Percentiles rank a stretch among this genome's conserved stretches.
phyloP scores from a whole-genome alignment of 2,888 invertebrate genomes.

The Opisthograptis luteolata region DNA sequence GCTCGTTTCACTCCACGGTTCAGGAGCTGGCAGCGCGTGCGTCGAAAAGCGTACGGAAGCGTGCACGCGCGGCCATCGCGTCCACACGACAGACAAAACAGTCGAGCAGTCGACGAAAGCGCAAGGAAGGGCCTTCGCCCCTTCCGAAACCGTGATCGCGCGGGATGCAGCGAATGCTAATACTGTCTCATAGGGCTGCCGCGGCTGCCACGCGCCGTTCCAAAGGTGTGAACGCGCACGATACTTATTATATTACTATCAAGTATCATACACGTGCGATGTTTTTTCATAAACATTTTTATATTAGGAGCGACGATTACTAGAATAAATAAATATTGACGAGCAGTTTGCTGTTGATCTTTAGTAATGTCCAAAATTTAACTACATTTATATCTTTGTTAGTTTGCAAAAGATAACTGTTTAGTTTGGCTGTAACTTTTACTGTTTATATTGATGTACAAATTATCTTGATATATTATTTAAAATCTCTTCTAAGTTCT shows the following conservation, averaged over 20 bases:
- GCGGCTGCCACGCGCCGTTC: conserved; percentile 22
- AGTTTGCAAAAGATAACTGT: too few relatives aligned
- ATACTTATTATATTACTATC: neutral
- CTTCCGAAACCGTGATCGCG: conserved; percentile 80
- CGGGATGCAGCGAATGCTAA: conserved; percentile 80
- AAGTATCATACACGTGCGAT: neutral
- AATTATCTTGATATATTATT: too few relatives aligned
- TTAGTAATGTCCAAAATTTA: neutral
- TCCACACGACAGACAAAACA: conserved; percentile 74
- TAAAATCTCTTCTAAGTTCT: too few relatives aligned
- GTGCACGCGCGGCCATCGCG: conserved; percentile 78
- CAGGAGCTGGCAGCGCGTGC: conserved; percentile 53
- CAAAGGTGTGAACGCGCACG: conserved; percentile 18
- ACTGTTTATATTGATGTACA: too few relatives aligned
- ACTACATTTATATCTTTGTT: too few relatives aligned
- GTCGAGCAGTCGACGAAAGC: conserved; percentile 64
- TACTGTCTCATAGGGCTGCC: conserved; percentile 56
- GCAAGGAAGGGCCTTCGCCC: conserved; percentile 78
- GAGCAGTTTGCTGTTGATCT: too few relatives aligned
- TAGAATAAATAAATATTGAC: too few relatives aligned
- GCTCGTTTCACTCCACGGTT: conserved; percentile 28
- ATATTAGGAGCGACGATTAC: too few relatives aligned
- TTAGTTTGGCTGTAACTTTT: too few relatives aligned
- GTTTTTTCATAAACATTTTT: neutral
- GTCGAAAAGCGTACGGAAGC: conserved; percentile 53